Evolutionary conservation across 2,797 vertebrate species (phyloP), one percentile per base, ranked within the genome.

Genomic region (Clarias laeviceps): DNA sequence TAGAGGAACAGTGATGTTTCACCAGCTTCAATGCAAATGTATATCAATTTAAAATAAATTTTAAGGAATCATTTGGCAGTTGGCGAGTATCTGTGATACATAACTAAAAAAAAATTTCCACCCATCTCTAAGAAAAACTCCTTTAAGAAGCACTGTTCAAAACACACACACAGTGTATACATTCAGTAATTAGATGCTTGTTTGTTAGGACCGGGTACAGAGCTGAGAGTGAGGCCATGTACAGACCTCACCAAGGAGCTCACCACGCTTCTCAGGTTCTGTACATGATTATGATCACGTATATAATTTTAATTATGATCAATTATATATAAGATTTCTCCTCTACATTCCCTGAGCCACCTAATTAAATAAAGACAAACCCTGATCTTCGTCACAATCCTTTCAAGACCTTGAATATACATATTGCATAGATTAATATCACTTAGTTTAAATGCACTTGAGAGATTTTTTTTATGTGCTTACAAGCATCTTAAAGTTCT

Each of bases 361-460:
- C 0, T 73, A 27, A 74, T 74, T 74, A 54, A 54, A 54, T 54
- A 27, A 74, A 74, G 7, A 56, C 45, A 20, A 18, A 27, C 73
- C 27, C 72, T 20, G 45, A 54, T 17, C 3, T 50, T n/a, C 45
- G 9, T 32, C 56, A 34, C 74, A 77, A 22, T 56, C 18, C 9
- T 65, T 29, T 64, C n/a, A 64, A 14, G 62, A 54, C 62, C n/a
- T 64, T 12, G 27, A 64, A 64, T 3, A 14, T 27, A 65, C 27
- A 22, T 45, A 73, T 50, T n/a, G 9, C 15, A 72, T 45, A 73
- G 73, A 74, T 56, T 32, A n/a, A 15, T 76, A 37, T 32, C 59
- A 72, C 24, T 66, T 18, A 69, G 66, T 84, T 82, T 70, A 57
- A 84, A 84, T 17, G 34, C 68, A 40, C 18, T 70, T 70, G 24